Evolutionary conservation across 2,888 invertebrate genomes (phyloP).

Genomic region (Peribatodes rhomboidaria): DNA sequence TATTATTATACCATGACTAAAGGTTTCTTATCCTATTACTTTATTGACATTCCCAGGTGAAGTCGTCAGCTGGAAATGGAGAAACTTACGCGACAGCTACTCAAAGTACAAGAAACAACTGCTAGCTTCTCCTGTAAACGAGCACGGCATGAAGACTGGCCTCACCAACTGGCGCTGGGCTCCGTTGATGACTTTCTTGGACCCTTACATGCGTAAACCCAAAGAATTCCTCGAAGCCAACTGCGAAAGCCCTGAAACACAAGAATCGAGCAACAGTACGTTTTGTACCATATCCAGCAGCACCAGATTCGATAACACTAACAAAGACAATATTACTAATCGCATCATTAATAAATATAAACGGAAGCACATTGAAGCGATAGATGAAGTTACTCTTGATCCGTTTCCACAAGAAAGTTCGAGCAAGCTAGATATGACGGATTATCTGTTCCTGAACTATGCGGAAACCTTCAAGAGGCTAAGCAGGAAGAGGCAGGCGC

Average conservation of each 20-base stretch:
- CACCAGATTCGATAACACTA: neutral
- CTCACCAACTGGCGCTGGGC: conserved; percentile 24
- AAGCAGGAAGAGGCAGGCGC: conserved; percentile 6
- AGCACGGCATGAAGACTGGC: neutral
- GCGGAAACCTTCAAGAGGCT: conserved; percentile 25
- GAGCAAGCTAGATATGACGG: conserved; percentile 13
- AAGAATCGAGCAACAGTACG: neutral
- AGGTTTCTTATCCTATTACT: neutral
- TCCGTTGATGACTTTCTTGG: conserved; percentile 17
- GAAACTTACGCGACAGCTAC: conserved; percentile 19
- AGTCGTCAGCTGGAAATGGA: conserved; percentile 24
- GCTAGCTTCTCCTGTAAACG: neutral
- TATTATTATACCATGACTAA: too few species aligned
- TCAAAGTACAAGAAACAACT: conserved; percentile 8
- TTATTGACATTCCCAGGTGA: conserved; percentile 18
- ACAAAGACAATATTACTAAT: neutral
- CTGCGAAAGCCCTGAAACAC: neutral
- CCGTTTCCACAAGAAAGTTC: neutral
- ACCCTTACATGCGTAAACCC: conserved; percentile 10
- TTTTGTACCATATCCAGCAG: conserved; percentile 1
- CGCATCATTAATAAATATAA: neutral
- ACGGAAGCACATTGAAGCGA: conserved; percentile 1
- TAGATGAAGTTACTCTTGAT: neutral
- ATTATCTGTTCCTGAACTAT: conserved; percentile 23
- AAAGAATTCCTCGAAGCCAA: neutral